These are phyloP conservation scores for Scalopus aquaticus DNA, from an alignment of 2,113 vertebrate species.

Conservation along the genomic window DNA sequence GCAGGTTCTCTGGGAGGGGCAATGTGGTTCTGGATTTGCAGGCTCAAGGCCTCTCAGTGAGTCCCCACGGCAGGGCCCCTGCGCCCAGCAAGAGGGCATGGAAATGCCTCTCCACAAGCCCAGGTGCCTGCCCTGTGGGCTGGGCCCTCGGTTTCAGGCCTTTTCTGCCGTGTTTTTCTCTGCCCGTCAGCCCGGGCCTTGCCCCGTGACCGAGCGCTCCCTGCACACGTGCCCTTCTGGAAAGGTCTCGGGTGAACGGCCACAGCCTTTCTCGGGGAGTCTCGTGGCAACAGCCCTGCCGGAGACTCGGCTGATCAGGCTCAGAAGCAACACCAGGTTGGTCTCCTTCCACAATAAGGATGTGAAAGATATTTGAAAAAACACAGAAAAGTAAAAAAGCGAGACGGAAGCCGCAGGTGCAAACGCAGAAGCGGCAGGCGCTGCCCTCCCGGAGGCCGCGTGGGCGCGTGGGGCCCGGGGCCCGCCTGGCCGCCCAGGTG, in stretches of 20 bases:
- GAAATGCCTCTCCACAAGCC: not conserved
- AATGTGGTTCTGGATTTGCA: not conserved
- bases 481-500: not conserved
- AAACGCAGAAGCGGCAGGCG: too few relatives aligned
- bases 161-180: not conserved
- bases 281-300: too few relatives aligned
- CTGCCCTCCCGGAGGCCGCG: too few relatives aligned
- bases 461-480: too few relatives aligned
- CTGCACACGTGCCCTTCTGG: conserved; percentile 64
- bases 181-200: not conserved
- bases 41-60: not conserved
- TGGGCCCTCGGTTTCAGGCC: not conserved
- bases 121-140: not conserved
- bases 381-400: not conserved
- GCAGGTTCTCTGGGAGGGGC: not conserved
- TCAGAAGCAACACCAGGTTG: too few relatives aligned
- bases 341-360: too few relatives aligned
- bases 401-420: too few relatives aligned
- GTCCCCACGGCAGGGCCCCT: not conserved
- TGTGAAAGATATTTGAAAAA: too few relatives aligned
- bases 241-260: conserved; percentile 64
- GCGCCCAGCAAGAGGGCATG: not conserved
- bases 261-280: not conserved
- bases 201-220: conserved; percentile 22
- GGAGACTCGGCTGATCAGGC: too few relatives aligned